Base-by-base conservation (phyloP, 2,797 vertebrate species). In the Peromyscus nudipes region DNA sequence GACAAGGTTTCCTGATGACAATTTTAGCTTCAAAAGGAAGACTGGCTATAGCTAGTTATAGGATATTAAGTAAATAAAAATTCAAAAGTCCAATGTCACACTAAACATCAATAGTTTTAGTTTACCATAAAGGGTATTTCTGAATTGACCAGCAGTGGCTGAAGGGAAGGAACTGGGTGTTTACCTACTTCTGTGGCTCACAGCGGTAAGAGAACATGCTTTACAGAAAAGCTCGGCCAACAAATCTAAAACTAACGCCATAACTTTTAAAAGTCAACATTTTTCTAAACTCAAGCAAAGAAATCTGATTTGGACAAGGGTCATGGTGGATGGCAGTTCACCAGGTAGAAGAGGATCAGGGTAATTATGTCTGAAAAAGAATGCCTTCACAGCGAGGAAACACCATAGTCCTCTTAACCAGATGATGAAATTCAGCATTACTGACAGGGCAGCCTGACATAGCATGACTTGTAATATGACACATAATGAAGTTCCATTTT, bases 251-350 rank as follows among this genome's bases (percentile, higher is more conserved):
- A 40, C n/a, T 14, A 34, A 73, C n/a, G 21, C 64, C 11, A 14
- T 25, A 81, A 65, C 12, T 57, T 21, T 49, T 90, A 71, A 77
- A 83, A 65, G 93, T 43, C 46, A 62, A 57, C 6, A 23, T 94
- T 94, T 89, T 67, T n/a, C 80, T 69, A 80, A 91, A 85, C 23
- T 71, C 75, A 64, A 55, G 27, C 55, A 37, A 19, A 76, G 90
- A 69, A 60, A 4, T 43, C 21, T 34, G 43, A 93, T 29, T 57
- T 57, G 55, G 21, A 65, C 49, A 75, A 34, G 37, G 31, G 87
- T 55, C n/a, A 76, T n/a, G 73, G 73, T 29, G 21, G 76, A 46
- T 82, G 29, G 60, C 34, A 85, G 19, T 75, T n/a, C 65, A 46
- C 29, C 14, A n/a, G 12, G 60, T n/a, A 14, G 52, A 84, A 93